Evolutionary conservation across 2,113 vertebrate species (phyloP).

Genomic region (Anarrhichthys ocellatus): DNA sequence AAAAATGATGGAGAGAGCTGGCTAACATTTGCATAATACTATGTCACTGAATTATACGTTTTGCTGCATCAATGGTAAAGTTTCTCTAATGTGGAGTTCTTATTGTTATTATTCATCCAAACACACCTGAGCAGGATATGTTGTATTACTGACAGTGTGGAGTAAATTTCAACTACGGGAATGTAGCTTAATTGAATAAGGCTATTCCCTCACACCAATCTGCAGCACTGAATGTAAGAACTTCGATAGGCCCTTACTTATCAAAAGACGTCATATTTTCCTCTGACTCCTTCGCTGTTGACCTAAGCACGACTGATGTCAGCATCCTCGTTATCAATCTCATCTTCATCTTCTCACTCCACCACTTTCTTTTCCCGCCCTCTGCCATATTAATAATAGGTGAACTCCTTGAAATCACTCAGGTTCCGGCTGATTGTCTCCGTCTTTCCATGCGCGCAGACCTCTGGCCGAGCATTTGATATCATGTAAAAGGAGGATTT

Average conservation of each 20-base stretch:
- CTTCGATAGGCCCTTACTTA: background rate
- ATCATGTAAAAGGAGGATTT: conserved; percentile 79
- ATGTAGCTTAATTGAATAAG: too few relatives aligned
- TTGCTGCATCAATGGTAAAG: too few relatives aligned
- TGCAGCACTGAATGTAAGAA: background rate
- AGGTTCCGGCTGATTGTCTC: conserved; percentile 47
- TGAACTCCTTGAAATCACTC: conserved; percentile 44
- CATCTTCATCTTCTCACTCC: conserved; percentile 27
- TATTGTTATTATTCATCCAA: too few relatives aligned
- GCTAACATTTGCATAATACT: too few relatives aligned
- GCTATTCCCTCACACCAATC: background rate
- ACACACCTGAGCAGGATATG: too few relatives aligned
- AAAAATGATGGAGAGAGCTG: background rate
- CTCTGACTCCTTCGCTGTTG: conserved; percentile 36
- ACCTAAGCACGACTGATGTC: conserved; percentile 62
- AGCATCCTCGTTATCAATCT: conserved; percentile 44
- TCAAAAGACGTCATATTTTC: conserved; percentile 29
- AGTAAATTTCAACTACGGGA: too few relatives aligned
- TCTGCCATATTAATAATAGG: conserved; percentile 26
- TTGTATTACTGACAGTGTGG: too few relatives aligned
- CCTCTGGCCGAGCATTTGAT: conserved; percentile 65
- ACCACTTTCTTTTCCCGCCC: conserved; percentile 18
- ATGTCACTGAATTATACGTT: too few relatives aligned
- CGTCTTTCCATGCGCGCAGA: conserved; percentile 38
- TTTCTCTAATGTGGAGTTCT: too few relatives aligned